Evolutionary conservation across 2,797 vertebrate genomes (phyloP).

Genomic region (Lagorchestes hirsutus): DNA sequence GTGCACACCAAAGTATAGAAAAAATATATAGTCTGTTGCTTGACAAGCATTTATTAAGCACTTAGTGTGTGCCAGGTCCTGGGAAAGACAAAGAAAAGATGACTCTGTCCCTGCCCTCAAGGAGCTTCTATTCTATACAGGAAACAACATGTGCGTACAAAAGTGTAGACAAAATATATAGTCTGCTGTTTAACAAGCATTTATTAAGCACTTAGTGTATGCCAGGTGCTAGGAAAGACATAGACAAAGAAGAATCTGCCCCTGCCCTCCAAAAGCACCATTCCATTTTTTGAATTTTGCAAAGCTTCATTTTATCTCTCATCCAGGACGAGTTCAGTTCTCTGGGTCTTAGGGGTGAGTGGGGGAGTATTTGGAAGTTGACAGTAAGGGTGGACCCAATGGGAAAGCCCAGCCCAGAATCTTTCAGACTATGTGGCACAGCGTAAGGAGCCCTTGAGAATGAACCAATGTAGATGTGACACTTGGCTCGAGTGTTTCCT

Average conservation of each 20-base stretch:
- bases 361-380: neutral
- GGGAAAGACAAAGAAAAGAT: neutral
- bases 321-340: neutral
- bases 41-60: neutral
- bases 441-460: neutral
- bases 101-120: neutral
- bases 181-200: neutral
- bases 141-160: neutral
- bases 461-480: neutral
- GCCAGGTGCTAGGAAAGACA: neutral
- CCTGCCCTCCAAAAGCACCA: slow-evolving; percentile 19
- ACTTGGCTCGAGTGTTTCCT: neutral
- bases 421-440: neutral
- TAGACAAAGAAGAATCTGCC: neutral
- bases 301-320: neutral
- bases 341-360: neutral
- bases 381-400: neutral
- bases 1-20: no score
- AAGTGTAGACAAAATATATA: neutral
- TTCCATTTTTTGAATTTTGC: neutral
- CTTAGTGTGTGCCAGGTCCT: neutral
- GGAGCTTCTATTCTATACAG: neutral
- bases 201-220: neutral
- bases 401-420: neutral
- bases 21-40: no score